Evolutionary conservation across 92 coral and sea anemone species (phyloP), one percentile per base, ranked within the genome.

Genomic region (Plumapathes pennacea): DNA sequence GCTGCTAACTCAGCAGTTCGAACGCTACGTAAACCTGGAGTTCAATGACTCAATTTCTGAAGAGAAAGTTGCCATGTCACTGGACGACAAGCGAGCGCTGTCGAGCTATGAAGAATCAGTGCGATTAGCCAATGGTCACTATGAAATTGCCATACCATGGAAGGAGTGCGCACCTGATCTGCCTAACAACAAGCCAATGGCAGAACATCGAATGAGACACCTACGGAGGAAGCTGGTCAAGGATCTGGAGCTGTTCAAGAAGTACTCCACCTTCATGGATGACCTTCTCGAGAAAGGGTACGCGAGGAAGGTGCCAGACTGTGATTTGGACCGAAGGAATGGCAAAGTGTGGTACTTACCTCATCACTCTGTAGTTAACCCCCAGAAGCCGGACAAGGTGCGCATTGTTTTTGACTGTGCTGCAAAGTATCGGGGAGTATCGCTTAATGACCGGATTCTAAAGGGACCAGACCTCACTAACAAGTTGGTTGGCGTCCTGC

Each of bases 391-490:
- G n/a, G 78, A 50, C 25, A 69, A 77, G 23, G 54, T 69, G 29
- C 56, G 78, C 14, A 67, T 77, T 2, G 74, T 78, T 0, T 78
- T 78, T 14, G 85, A 79, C 31, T 79, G 85, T 25, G 52, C 80
- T 4, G 80, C 85, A 32, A 64, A 60, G 46, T 64, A 53, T 34
- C 62, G 57, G 25, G 85, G 85, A n/a, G 31, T 66, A 6, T 48
- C 85, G 6, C 69, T 79, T 17, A 79, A 71, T 44, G 54, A 51
- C 72, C 55, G 43, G 39, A 57, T 77, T n/a, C 45, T 77, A 25
- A 77, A 77, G 69, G 78, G 85, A 28, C 78, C 85, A 30, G 85
- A 77, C 42, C 41, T 77, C 12, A 76, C 78, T 7, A 77, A 61
- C 36, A 31, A 54, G 10, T 22, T 77, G 33, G 56, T 77, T 45